Conservation (phyloP, 2,797 vertebrate genomes). For the Periophthalmus magnuspinnatus region DNA sequence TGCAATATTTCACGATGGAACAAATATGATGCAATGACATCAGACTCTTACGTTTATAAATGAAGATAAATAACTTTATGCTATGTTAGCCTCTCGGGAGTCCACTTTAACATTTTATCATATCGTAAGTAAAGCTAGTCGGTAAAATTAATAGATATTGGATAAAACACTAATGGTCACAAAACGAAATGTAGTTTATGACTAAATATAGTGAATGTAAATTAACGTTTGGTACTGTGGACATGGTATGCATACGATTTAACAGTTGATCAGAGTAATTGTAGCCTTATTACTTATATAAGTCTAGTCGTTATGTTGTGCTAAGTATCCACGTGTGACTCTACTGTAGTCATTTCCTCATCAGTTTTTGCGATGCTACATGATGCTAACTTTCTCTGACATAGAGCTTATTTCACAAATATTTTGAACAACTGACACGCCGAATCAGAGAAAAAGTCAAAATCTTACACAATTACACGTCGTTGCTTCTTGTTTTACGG, state of each 20-base stretch:
- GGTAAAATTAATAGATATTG: not conserved
- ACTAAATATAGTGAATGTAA: too few species aligned
- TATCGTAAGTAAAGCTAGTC: not conserved
- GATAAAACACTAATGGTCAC: too few species aligned
- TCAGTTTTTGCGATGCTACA: not conserved
- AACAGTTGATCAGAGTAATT: not conserved
- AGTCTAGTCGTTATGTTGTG: not conserved
- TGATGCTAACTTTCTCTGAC: not conserved
- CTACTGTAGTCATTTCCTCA: not conserved
- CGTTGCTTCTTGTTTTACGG: not conserved
- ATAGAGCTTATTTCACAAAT: not conserved
- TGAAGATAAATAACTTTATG: not conserved
- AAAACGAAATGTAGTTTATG: too few species aligned
- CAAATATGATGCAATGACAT: conserved; percentile 40
- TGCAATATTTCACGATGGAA: not conserved
- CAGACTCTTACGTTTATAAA: not conserved
- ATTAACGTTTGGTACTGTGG: too few species aligned
- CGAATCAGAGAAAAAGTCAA: not conserved
- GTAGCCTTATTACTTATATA: not conserved
- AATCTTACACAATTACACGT: rapidly evolving
- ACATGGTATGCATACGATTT: not conserved
- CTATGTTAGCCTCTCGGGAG: not conserved
- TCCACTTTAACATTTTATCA: not conserved
- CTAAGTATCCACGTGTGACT: not conserved
- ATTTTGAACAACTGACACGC: not conserved